Evolutionary conservation across 30 jellyfish, hydroid and myxozoan genomes (phyloP).

Genomic region (Aurelia aurita complex sp. Pacific): DNA sequence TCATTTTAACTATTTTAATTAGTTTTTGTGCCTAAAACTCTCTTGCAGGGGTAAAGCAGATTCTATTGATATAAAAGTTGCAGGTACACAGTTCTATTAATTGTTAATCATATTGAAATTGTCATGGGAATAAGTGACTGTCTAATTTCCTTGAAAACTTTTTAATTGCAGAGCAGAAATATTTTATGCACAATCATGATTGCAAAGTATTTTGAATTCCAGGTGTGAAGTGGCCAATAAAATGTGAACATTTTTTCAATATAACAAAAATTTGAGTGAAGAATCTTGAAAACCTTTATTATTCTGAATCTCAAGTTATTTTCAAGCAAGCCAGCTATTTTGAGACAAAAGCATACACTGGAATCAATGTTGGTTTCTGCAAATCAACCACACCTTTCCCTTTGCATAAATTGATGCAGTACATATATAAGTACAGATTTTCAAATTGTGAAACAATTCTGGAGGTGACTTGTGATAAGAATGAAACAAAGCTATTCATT

Average conservation of each 20-base stretch:
- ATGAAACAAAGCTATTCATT: not conserved
- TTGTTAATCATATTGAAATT: not conserved
- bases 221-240: no score
- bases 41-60: slow-evolving; percentile 88
- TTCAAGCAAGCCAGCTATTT: no score
- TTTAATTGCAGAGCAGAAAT: no score
- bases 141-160: no score
- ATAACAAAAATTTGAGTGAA: no score
- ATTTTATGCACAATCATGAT: no score
- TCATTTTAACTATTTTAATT: no score
- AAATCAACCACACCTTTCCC: not conserved
- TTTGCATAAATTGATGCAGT: not conserved
- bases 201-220: no score
- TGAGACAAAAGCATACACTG: no score
- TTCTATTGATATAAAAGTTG: slow-evolving; percentile 73
- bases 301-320: no score
- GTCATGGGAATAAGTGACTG: not conserved
- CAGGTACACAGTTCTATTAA: slow-evolving; percentile 42
- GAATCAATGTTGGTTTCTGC: not conserved
- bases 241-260: no score
- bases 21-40: not conserved
- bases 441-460: not conserved
- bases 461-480: not conserved
- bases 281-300: no score
- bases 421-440: not conserved